A percentile compares a stretch with the other conserved stretches of the same genome.
phyloP scores from a whole-genome alignment of 2,888 invertebrate genomes.

The Octodonta nipae region DNA sequence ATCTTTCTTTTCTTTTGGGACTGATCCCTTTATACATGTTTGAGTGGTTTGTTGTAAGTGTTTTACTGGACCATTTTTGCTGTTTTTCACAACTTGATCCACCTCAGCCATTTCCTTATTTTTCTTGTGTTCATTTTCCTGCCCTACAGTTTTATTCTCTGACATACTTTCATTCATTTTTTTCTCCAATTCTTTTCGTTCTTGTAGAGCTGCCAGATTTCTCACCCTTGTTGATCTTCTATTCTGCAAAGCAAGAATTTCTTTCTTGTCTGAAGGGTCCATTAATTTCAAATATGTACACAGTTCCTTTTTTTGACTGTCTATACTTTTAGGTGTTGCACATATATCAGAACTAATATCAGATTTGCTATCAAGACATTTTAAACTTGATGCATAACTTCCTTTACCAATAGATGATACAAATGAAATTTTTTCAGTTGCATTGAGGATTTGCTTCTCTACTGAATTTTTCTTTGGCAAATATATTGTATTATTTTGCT shows the following conservation, averaged over 20 bases:
- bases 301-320: slow-evolving; percentile 30
- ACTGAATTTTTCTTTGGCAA: too few species aligned
- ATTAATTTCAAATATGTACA: slow-evolving; percentile 32
- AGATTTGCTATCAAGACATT: slow-evolving; percentile 7
- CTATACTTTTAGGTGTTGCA: slow-evolving; percentile 24
- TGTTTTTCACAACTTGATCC: neutral
- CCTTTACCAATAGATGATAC: slow-evolving; percentile 6
- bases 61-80: too few species aligned
- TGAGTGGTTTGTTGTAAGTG: too few species aligned
- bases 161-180: slow-evolving; percentile 6
- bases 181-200: slow-evolving; percentile 14
- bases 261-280: slow-evolving; percentile 28
- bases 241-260: slow-evolving; percentile 23
- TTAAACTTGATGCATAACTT: slow-evolving; percentile 4
- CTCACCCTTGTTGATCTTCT: slow-evolving; percentile 29
- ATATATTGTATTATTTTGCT: too few species aligned
- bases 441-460: slow-evolving; percentile 4
- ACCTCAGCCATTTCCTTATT: slow-evolving; percentile 2
- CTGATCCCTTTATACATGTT: too few species aligned
- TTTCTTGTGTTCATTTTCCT: slow-evolving; percentile 2
- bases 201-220: slow-evolving; percentile 24
- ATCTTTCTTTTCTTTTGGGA: slow-evolving; percentile 9
- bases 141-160: slow-evolving; percentile 4
- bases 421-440: too few species aligned
- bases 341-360: slow-evolving; percentile 7